These are phyloP conservation scores for Boleophthalmus pectinirostris DNA, from an alignment of 2,113 vertebrate species.

Conservation along the genomic window DNA sequence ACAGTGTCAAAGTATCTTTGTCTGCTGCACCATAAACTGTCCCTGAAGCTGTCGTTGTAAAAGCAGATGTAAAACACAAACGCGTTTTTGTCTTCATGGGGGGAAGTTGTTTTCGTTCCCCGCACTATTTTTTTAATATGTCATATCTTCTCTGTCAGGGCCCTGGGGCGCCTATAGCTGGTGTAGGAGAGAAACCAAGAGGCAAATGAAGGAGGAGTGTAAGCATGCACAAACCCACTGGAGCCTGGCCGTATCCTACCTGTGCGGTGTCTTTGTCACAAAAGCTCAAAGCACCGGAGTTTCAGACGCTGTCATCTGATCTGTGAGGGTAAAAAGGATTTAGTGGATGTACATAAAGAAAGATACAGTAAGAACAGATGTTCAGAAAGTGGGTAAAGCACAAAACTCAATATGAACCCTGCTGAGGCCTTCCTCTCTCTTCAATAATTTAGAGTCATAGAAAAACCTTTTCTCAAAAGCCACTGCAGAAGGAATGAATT, in stretches of 20 bases:
- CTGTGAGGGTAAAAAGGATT: conserved; percentile 24
- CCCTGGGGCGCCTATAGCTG: conserved; percentile 67
- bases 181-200: conserved; percentile 12
- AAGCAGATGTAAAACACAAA: conserved; percentile 74
- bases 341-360: conserved; percentile 32
- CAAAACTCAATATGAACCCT: conserved; percentile 74
- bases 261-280: conserved; percentile 55
- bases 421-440: conserved; percentile 72
- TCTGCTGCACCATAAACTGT: conserved; percentile 78
- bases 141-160: conserved; percentile 72
- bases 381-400: conserved; percentile 58
- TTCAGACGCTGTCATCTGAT: conserved; percentile 65
- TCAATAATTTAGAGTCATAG: conserved; percentile 81
- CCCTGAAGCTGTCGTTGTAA: conserved; percentile 79
- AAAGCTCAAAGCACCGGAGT: conserved; percentile 62
- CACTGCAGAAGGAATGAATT: conserved; percentile 58
- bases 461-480: conserved; percentile 71
- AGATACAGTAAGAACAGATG: conserved; percentile 61
- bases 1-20: conserved; percentile 79
- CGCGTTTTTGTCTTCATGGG: conserved; percentile 51
- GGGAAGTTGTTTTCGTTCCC: conserved; percentile 69
- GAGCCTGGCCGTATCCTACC: conserved; percentile 76
- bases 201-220: conserved; percentile 51
- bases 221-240: conserved; percentile 66
- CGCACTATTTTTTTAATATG: conserved; percentile 60